phyloP scores from a whole-genome alignment of 1,140 invertebrate species.

The Halesus radiatus region DNA sequence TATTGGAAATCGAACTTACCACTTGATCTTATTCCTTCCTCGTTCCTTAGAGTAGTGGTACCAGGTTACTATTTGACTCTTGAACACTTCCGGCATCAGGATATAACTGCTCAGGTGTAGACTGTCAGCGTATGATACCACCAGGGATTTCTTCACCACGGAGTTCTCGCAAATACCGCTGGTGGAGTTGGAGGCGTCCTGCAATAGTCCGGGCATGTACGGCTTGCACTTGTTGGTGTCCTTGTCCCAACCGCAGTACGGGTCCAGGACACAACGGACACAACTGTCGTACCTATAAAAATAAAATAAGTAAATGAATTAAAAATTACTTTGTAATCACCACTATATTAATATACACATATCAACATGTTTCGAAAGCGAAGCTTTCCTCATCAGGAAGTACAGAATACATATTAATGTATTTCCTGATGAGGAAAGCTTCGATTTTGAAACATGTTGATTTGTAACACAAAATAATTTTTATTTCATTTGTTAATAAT shows the following conservation, averaged over 20 bases:
- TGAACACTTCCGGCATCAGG: constrained; percentile 77
- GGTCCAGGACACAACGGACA: constrained; percentile 83
- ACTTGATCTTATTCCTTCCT: constrained; percentile 71
- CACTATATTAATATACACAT: no score
- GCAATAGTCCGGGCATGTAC: constrained; percentile 76
- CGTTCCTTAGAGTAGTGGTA: constrained; percentile 81
- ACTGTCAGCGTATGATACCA: constrained; percentile 83
- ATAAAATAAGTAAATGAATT: no score
- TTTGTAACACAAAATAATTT: no score
- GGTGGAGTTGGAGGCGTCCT: constrained; percentile 82
- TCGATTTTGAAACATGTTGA: no score
- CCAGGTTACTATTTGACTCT: constrained; percentile 76
- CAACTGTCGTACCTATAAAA: constrained; percentile 80
- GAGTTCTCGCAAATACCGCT: constrained; percentile 80
- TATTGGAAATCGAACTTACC: constrained; percentile 59
- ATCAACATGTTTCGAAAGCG: no score
- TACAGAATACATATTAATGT: no score
- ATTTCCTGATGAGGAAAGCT: no score
- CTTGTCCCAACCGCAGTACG: constrained; percentile 88
- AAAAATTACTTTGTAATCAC: no score
- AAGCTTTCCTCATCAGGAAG: no score
- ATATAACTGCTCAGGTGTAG: constrained; percentile 82
- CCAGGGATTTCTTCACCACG: constrained; percentile 77
- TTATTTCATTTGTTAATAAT: no score
- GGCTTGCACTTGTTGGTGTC: constrained; percentile 81